Conservation (phyloP, 2,797 vertebrate genomes). For the Alectoris magna region DNA sequence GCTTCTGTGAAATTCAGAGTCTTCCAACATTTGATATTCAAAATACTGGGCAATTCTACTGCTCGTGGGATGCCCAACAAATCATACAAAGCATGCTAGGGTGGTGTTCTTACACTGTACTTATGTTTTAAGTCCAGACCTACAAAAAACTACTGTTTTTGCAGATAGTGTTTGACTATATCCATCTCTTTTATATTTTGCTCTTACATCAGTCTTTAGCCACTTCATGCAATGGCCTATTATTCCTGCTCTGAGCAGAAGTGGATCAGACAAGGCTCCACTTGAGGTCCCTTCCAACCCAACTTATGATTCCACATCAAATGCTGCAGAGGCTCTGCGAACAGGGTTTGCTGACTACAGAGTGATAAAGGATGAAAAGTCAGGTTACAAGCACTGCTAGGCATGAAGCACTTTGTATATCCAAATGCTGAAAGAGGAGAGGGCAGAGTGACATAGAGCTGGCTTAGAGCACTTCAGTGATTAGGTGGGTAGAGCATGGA, state of each 20-base stretch:
- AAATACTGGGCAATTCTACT: neutral
- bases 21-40: constrained; percentile 16
- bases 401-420: neutral
- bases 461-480: neutral
- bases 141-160: neutral
- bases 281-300: neutral
- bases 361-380: neutral
- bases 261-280: neutral
- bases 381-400: neutral
- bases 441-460: neutral
- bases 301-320: neutral
- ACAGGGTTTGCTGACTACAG: neutral
- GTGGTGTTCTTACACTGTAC: neutral
- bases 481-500: neutral
- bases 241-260: neutral
- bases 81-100: neutral
- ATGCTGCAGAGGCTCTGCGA: neutral
- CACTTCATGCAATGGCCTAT: neutral
- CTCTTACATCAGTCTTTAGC: neutral
- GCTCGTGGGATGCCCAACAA: neutral
- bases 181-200: neutral
- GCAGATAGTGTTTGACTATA: neutral
- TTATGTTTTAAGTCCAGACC: neutral
- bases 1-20: neutral
- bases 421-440: neutral